Percentiles rank a stretch among this genome's conserved stretches.
Conservation (phyloP, 2,797 vertebrate genomes). For the Micrastur ruficollis region DNA sequence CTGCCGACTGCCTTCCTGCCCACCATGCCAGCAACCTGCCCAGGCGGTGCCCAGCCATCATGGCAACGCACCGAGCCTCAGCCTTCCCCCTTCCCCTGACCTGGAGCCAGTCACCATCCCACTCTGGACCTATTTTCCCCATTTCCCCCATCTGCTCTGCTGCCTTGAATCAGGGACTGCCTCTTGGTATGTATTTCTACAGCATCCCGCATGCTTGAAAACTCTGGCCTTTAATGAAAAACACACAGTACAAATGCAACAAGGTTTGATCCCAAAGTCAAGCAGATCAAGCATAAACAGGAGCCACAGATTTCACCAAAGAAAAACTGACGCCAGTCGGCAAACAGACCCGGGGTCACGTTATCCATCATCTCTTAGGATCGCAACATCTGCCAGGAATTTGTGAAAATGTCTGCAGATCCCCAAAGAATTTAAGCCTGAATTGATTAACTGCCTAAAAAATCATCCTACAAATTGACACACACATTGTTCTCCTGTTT, state of each 20-base stretch:
- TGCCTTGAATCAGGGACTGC: neutral
- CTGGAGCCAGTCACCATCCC: neutral
- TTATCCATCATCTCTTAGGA: slow-evolving; percentile 17
- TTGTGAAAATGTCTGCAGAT: slow-evolving; percentile 30
- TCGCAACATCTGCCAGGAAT: slow-evolving; percentile 38
- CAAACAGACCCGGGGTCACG: neutral
- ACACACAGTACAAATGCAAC: neutral
- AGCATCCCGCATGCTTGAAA: neutral
- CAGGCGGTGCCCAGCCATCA: neutral
- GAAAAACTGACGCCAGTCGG: neutral
- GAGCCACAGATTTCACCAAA: slow-evolving; percentile 9
- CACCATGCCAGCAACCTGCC: neutral
- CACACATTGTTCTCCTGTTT: neutral
- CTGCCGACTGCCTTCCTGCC: neutral
- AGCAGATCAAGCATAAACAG: neutral
- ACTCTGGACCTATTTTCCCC: neutral
- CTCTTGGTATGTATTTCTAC: neutral
- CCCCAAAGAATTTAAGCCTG: neutral
- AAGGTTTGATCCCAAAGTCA: neutral
- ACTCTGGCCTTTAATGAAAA: neutral
- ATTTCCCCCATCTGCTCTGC: neutral
- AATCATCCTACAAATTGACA: neutral
- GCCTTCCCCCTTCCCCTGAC: fast-evolving
- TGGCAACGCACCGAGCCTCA: neutral
- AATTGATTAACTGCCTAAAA: slow-evolving; percentile 49